Conservation (phyloP, 2,888 invertebrate species). For the Euzophera pinguis region DNA sequence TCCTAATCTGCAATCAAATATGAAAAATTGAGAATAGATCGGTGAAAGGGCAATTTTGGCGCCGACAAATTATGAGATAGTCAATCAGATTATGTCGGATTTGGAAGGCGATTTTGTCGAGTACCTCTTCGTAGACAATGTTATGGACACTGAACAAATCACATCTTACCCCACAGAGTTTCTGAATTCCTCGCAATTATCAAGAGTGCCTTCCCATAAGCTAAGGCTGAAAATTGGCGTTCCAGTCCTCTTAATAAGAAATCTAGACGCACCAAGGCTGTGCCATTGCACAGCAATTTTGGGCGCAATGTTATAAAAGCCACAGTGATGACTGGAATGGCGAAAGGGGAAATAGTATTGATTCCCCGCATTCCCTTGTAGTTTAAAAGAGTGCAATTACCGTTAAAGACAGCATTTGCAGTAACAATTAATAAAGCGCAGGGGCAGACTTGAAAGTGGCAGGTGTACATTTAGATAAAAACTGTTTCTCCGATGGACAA, state of each 20-base stretch:
- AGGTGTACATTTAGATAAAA: constrained; percentile 8
- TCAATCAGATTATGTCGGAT: constrained; percentile 20
- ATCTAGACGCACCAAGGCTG: constrained; percentile 27
- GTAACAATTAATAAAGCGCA: not conserved
- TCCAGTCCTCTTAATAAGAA: constrained; percentile 28
- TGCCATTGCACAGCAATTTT: constrained; percentile 25
- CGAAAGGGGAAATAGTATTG: constrained; percentile 23
- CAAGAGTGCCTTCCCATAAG: constrained; percentile 28
- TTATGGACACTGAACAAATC: constrained; percentile 19
- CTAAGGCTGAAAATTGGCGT: constrained; percentile 29
- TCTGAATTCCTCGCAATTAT: constrained; percentile 26
- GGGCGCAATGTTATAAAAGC: constrained; percentile 22
- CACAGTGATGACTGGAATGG: constrained; percentile 23
- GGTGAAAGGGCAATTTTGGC: constrained; percentile 29
- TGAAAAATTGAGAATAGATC: constrained; percentile 23
- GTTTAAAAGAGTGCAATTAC: constrained; percentile 25
- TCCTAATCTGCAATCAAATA: constrained; percentile 22
- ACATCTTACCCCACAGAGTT: constrained; percentile 22
- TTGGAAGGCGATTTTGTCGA: constrained; percentile 21
- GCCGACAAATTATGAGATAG: constrained; percentile 23
- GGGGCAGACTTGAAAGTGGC: not conserved
- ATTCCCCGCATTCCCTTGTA: constrained; percentile 24
- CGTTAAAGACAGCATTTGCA: constrained; percentile 11
- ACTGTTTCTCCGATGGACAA: constrained; percentile 24
- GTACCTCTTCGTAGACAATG: constrained; percentile 20